Percentiles rank a stretch among this genome's conserved stretches.
These are phyloP conservation scores for Aphelinus atriplicis DNA, from an alignment of 1,140 invertebrate species.

Conservation along the genomic window DNA sequence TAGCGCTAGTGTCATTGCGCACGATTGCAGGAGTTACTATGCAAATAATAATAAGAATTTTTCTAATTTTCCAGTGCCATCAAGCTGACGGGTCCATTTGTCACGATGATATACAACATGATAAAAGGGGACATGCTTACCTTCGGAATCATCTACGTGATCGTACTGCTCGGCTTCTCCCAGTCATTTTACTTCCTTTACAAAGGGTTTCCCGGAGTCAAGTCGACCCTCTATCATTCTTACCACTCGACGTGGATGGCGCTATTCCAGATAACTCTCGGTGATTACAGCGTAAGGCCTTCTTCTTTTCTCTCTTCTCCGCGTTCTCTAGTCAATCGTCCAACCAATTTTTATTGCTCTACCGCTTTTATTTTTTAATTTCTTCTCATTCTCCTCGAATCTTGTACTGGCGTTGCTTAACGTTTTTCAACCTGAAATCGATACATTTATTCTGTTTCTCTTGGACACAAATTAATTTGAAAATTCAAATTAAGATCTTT, in stretches of 20 bases:
- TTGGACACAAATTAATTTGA: too few relatives aligned
- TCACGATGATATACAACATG: slow-evolving; percentile 99
- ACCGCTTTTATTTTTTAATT: background rate
- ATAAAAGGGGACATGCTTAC: slow-evolving; percentile 97
- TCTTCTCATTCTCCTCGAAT: too few relatives aligned
- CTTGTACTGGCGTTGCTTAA: too few relatives aligned
- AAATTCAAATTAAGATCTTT: too few relatives aligned
- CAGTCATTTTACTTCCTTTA: slow-evolving; percentile 97
- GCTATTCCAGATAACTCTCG: slow-evolving; percentile 96
- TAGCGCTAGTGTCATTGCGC: too few relatives aligned
- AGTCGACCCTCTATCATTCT: slow-evolving; percentile 81
- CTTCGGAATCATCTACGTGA: slow-evolving; percentile 94
- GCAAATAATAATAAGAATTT: too few relatives aligned
- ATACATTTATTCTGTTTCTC: too few relatives aligned
- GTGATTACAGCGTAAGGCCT: slow-evolving; percentile 92
- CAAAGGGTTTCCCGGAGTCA: slow-evolving; percentile 86
- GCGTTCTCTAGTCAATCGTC: background rate
- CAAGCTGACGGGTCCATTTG: slow-evolving; percentile 93
- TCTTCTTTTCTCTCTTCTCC: slow-evolving; percentile 15
- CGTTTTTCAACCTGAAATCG: too few relatives aligned
- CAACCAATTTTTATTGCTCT: background rate
- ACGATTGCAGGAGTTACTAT: too few relatives aligned
- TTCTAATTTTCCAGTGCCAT: slow-evolving; percentile 76
- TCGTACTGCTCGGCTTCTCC: slow-evolving; percentile 94
- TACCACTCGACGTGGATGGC: slow-evolving; percentile 97